A percentile compares a stretch with the other conserved stretches of the same genome.
Evolutionary conservation across 35 echinoderm and acorn worm genomes (phyloP).

Genomic region (Holothuria glaberrima): DNA sequence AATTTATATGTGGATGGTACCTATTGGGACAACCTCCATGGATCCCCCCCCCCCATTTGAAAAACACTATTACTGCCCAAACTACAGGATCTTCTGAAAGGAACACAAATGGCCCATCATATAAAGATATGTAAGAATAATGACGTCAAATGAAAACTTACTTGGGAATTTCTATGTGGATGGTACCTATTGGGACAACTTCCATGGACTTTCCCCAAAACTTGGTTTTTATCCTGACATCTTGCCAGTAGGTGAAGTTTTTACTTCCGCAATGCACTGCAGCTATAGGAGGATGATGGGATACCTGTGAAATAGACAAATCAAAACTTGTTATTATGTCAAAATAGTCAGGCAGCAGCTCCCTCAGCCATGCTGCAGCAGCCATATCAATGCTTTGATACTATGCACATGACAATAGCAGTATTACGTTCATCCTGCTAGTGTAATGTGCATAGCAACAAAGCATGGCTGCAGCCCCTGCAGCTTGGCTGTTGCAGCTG

Average conservation of each 20-base stretch:
- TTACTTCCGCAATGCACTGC: constrained; percentile 87
- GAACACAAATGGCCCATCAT: background rate
- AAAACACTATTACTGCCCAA: too few relatives aligned
- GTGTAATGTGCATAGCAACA: too few relatives aligned
- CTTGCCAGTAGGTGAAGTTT: constrained; percentile 90
- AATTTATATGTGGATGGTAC: constrained; percentile 88
- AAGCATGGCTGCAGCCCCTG: too few relatives aligned
- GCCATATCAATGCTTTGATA: background rate
- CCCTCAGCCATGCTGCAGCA: too few relatives aligned
- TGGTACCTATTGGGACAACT: constrained; percentile 81
- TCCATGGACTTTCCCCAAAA: constrained; percentile 99
- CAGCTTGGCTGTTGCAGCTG: too few relatives aligned
- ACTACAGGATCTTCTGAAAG: background rate
- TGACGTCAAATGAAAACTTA: constrained; percentile 23
- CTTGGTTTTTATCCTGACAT: constrained; percentile 97
- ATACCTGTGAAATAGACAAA: constrained; percentile 65
- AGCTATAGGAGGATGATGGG: constrained; percentile 95
- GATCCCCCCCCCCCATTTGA: constrained; percentile 99
- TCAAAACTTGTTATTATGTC: background rate
- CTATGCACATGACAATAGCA: too few relatives aligned
- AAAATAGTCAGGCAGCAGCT: too few relatives aligned
- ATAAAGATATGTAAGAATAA: too few relatives aligned
- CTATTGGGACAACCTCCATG: constrained; percentile 92
- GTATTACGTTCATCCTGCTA: too few relatives aligned
- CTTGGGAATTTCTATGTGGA: constrained; percentile 96